These are phyloP conservation scores for Drosophila melanosoma DNA, from an alignment of 2,888 invertebrate species.

Conservation along the genomic window DNA sequence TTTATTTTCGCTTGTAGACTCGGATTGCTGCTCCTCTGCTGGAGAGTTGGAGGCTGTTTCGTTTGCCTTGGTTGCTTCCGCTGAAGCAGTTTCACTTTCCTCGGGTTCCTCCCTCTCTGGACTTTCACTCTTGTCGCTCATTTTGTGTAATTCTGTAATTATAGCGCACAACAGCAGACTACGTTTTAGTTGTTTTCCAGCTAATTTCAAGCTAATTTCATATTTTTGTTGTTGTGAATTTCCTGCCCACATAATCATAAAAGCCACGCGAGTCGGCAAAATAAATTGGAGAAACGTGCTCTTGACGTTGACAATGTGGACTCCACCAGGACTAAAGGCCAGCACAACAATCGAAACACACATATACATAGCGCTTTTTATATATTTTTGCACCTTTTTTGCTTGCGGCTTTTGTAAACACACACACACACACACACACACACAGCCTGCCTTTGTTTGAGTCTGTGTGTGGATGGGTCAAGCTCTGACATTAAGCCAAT, in stretches of 20 bases:
- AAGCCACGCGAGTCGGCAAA: slow-evolving; percentile 46
- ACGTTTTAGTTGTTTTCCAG: slow-evolving; percentile 59
- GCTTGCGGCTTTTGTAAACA: slow-evolving; percentile 35
- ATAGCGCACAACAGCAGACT: slow-evolving; percentile 65
- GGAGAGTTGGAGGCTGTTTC: slow-evolving; percentile 23
- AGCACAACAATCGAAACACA: slow-evolving; percentile 41
- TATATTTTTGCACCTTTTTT: slow-evolving; percentile 42
- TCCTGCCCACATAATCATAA: slow-evolving; percentile 53
- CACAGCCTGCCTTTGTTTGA: slow-evolving; percentile 19
- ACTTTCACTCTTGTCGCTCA: slow-evolving; percentile 47
- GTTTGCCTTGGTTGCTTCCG: slow-evolving; percentile 14
- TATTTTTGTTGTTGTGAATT: slow-evolving; percentile 46
- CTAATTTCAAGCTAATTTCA: slow-evolving; percentile 77
- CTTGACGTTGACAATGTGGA: slow-evolving; percentile 73
- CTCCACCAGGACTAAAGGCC: neutral
- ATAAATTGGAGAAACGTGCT: slow-evolving; percentile 76
- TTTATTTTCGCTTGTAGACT: slow-evolving; percentile 14
- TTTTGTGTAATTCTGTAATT: slow-evolving; percentile 62
- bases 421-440: slow-evolving; percentile 34
- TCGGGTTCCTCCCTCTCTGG: neutral
- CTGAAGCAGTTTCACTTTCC: slow-evolving; percentile 26
- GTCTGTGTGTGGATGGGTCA: slow-evolving; percentile 42
- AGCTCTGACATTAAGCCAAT: slow-evolving; percentile 54
- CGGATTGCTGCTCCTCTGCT: slow-evolving; percentile 6
- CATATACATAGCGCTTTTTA: slow-evolving; percentile 31